Evolutionary conservation across 2,797 vertebrate species (phyloP), one percentile per base, ranked within the genome.

Genomic region (Euphonia xanthogaster): DNA sequence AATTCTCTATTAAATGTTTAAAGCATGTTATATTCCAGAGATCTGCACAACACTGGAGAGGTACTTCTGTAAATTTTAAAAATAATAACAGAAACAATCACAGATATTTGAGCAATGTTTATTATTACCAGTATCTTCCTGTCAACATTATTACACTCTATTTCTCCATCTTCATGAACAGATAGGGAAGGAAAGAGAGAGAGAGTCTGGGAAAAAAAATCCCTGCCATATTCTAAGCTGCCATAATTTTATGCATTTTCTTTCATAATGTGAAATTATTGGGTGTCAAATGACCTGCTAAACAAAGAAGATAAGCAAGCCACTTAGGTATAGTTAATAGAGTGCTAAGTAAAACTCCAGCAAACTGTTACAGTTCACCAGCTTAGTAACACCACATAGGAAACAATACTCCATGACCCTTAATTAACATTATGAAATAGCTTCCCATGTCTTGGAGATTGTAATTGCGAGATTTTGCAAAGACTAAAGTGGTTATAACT

Each of bases 371-470:
- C 21, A 66, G 53, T 91, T 67, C 48, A 76, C 62, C 31, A 57
- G 15, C 21, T 92, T 83, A 66, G 63, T 87, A 86, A 80, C 30
- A 77, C 85, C 71, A 17, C 27, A 10, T 65, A 86, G 27, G 65
- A 68, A 95, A 90, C 33, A 87, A 84, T 93, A 91, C 27, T 76
- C 74, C 72, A 79, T 74, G 94, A 94, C 45, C 82, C 58, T 93
- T 96, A 96, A 97, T 96, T 97, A 97, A 91, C 80, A 68, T 81
- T 84, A 83, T 94, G 89, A 96, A 94, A 95, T 62, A 86, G 30
- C 60, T 95, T 91, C 86, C 86, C 82, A 57, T 90, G 77, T 84
- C 96, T 92, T 81, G 40, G 51, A 93, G 44, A 89, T 89, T 93
- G 86, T 89, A 96, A 93, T 79, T 84, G 77, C 18, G 27, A 88